Conservation (phyloP, 2,888 invertebrate genomes). For the Galeopsomyia nigrocyanea region DNA sequence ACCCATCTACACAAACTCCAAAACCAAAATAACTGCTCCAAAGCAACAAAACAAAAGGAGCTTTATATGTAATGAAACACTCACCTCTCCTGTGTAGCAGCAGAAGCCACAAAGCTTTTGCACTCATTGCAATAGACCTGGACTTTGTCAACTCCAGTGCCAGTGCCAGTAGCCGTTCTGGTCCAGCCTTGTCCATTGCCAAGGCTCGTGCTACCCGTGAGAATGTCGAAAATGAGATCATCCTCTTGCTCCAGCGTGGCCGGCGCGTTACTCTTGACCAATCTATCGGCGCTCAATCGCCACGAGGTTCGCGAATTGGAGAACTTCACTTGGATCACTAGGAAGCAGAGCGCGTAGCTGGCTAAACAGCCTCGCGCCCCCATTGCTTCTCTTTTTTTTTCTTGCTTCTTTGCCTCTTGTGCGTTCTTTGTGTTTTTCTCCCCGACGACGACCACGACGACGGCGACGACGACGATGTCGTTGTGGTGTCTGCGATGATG, state of each 20-base stretch:
- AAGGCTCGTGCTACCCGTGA: conserved; percentile 76
- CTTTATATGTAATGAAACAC: background rate
- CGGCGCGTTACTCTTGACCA: conserved; percentile 74
- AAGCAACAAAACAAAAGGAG: conserved; percentile 2
- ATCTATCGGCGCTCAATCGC: conserved; percentile 84
- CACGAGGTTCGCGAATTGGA: conserved; percentile 89
- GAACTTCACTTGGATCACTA: conserved; percentile 66
- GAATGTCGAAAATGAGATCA: conserved; percentile 82
- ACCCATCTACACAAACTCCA: background rate
- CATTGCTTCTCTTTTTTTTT: conserved; percentile 48
- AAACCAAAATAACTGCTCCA: background rate
- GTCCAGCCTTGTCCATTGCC: conserved; percentile 64
- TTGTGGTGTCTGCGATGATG: background rate
- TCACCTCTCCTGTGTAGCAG: conserved; percentile 34
- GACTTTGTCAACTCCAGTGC: conserved; percentile 56
- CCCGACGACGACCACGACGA: background rate
- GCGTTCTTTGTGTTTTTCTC: background rate
- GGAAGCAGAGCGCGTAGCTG: conserved; percentile 62
- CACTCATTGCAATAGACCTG: conserved; percentile 64
- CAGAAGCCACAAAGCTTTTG: conserved; percentile 52
- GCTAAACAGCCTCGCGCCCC: conserved; percentile 59
- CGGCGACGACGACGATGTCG: background rate
- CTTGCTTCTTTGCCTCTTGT: background rate
- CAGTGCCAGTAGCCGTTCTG: conserved; percentile 57
- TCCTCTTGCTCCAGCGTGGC: conserved; percentile 69